phyloP scores from a whole-genome alignment of 2,113 vertebrate species.

The Lanius ludovicianus region DNA sequence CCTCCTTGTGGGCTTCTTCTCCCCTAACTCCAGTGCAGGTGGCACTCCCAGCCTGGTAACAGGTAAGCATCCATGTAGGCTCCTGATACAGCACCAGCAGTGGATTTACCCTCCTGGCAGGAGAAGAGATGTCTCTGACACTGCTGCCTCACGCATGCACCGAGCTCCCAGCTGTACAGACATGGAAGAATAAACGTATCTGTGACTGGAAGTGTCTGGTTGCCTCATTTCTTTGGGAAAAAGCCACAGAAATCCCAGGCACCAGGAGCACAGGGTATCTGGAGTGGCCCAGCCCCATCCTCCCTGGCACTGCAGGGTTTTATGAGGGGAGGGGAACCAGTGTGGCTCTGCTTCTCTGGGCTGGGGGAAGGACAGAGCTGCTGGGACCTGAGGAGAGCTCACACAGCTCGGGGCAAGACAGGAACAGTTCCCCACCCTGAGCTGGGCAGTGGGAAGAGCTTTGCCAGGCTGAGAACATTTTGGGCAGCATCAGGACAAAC shows the following conservation, averaged over 20 bases:
- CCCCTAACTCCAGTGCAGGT: not conserved
- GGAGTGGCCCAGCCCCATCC: not conserved
- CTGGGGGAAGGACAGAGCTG: not conserved
- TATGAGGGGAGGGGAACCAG: not conserved
- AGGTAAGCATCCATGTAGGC: conserved; percentile 22
- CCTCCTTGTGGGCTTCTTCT: not conserved
- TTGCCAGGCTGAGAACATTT: not conserved
- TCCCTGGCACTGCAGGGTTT: not conserved
- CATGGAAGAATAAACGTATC: conserved; percentile 48
- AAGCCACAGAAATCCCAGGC: not conserved
- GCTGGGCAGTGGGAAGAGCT: not conserved
- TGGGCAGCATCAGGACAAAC: not conserved
- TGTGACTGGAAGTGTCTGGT: not conserved
- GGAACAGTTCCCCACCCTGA: not conserved
- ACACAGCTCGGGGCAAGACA: not conserved
- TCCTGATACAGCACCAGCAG: not conserved
- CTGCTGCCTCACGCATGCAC: conserved; percentile 30
- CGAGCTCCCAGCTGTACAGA: conserved; percentile 49
- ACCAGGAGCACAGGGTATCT: not conserved
- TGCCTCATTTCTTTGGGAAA: conserved; percentile 16
- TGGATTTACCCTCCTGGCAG: not conserved
- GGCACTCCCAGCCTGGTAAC: conserved; percentile 18
- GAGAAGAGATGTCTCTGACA: not conserved
- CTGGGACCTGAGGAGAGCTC: not conserved
- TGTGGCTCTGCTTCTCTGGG: not conserved